phyloP scores from a whole-genome alignment of 2,113 vertebrate genomes.

The Poecile atricapillus region DNA sequence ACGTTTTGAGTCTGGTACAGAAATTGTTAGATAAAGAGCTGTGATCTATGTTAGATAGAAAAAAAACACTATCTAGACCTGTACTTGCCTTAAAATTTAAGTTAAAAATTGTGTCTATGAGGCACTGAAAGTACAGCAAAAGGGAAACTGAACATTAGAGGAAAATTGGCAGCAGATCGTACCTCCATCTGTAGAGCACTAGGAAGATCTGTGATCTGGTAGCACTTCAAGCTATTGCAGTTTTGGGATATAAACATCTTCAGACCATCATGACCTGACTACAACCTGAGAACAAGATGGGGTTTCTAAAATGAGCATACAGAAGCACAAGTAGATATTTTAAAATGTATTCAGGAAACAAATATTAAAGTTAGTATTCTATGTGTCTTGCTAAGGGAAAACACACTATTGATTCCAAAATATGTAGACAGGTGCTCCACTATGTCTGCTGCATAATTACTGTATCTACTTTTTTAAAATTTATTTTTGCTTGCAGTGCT shows the following conservation, averaged over 20 bases:
- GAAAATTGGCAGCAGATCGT: not conserved
- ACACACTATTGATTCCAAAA: not conserved
- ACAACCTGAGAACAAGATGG: not conserved
- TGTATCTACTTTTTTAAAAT: not conserved
- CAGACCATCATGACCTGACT: not conserved
- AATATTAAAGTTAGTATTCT: not conserved
- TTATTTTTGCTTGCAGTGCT: not conserved
- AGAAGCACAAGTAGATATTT: not conserved
- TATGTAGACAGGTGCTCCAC: not conserved
- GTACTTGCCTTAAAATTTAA: not conserved
- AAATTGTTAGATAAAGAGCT: not conserved
- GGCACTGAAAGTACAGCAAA: not conserved
- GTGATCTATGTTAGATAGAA: not conserved
- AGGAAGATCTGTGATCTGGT: not conserved
- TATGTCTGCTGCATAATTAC: not conserved
- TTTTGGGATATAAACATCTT: not conserved
- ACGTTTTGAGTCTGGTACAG: not conserved
- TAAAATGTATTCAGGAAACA: not conserved
- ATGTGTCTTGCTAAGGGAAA: not conserved
- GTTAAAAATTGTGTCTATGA: not conserved
- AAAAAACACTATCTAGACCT: fast-evolving
- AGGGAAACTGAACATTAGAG: not conserved
- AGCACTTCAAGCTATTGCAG: not conserved
- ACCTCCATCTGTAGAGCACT: not conserved
- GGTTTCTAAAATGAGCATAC: not conserved